Evolutionary conservation across 2,797 vertebrate species (phyloP), one percentile per base, ranked within the genome.

Genomic region (Salarias fasciatus): DNA sequence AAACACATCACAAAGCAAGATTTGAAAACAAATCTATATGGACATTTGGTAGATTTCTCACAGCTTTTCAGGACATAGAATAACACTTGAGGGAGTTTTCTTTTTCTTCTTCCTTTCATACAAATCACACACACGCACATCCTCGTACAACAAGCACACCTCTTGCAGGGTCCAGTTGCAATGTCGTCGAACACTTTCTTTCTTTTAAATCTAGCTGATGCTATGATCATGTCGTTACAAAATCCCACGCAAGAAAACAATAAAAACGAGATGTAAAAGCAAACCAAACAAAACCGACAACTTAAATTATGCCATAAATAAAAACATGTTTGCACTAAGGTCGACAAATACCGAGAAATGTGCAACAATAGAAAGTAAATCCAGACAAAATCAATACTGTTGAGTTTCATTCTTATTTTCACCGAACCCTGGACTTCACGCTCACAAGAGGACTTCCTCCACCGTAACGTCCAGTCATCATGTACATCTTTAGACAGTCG

Each of bases 1-100:
- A 69, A 76, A 72, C 74, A 82, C 77, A 53, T 83, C 65, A 88
- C 82, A 62, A 80, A 85, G 33, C 15, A 44, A 77, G 80, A 81
- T 80, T 77, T 71, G 60, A 73, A 78, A 88, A 86, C 59, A 85
- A 85, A 85, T 84, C 86, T 71, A 67, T 71, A 85, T 80, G 82
- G 77, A 89, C 86, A 86, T 91, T 91, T 91, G 88, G 90, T 89
- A 86, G 77, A 80, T 84, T 87, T 87, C 83, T 89, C 90, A 91
- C 88, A 92, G 90, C 89, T 90, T 90, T 85, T 85, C 55, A 85
- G 87, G 77, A 88, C 75, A 76, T 53, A 75, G 72, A 87, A 82
- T 86, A 83, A 89, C 83, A 86, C 75, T 88, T 85, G 52, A 78
- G 72, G 82, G 76, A 80, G 43, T 38, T 61, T 52, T 48, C 31